Percentiles rank a stretch among this genome's conserved stretches.
phyloP scores from a whole-genome alignment of 2,797 vertebrate species.

The Manis javanica region DNA sequence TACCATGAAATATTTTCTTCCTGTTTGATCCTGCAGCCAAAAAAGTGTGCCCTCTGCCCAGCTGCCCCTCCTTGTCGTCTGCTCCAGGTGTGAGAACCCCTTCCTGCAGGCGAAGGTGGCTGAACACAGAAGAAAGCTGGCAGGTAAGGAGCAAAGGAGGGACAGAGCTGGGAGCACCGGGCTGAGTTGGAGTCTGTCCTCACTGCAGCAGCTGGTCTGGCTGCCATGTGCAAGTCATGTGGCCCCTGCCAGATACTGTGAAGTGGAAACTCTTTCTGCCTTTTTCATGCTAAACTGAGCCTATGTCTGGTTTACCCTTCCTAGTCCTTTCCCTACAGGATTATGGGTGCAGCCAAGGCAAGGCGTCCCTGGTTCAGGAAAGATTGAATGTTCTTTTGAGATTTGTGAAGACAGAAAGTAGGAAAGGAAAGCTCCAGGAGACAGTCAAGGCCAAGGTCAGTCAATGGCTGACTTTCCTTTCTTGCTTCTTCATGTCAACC shows the following conservation, averaged over 20 bases:
- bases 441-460: background rate
- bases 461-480: background rate
- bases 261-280: background rate
- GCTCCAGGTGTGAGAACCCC: constrained; percentile 87
- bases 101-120: constrained; percentile 84
- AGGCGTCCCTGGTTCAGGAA: background rate
- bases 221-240: background rate
- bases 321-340: background rate
- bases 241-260: background rate
- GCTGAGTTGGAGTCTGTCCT: background rate
- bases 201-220: background rate
- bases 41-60: constrained; percentile 87
- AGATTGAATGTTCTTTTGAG: background rate
- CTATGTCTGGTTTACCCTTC: background rate
- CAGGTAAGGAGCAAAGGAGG: constrained; percentile 67
- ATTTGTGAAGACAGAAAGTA: background rate
- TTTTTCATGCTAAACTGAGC: background rate
- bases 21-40: constrained; percentile 82
- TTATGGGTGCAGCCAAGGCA: background rate
- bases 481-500: background rate
- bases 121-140: constrained; percentile 79
- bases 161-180: fast-evolving
- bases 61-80: constrained; percentile 87
- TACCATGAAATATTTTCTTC: background rate
- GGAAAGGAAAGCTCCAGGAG: background rate